Conservation (phyloP, 2,797 vertebrate species). For the Notolepis coatsorum region DNA sequence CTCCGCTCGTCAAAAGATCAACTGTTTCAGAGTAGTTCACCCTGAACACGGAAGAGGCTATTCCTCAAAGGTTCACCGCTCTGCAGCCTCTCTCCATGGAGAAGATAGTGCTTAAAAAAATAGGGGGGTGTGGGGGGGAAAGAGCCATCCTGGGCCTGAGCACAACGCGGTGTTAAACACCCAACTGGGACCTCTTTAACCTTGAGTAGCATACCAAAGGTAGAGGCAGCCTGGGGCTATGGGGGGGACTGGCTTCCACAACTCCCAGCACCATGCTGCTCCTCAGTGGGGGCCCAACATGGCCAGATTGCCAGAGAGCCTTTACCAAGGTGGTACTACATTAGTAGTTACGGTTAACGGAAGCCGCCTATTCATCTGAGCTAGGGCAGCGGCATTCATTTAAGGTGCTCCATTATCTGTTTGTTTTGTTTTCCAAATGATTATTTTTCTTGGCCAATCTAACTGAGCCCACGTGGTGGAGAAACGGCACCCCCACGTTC, state of each 20-base stretch:
- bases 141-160: slow-evolving; percentile 44
- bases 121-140: too few relatives aligned
- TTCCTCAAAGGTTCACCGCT: slow-evolving; percentile 31
- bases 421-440: slow-evolving; percentile 54
- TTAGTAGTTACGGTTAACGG: slow-evolving; percentile 21
- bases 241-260: slow-evolving; percentile 66
- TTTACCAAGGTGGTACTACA: slow-evolving; percentile 51
- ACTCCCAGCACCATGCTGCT: slow-evolving; percentile 75
- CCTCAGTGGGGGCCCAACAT: slow-evolving; percentile 74
- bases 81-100: slow-evolving; percentile 20
- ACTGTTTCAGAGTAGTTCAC: slow-evolving; percentile 17
- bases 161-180: slow-evolving; percentile 65
- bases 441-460: slow-evolving; percentile 37
- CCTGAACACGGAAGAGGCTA: slow-evolving; percentile 6
- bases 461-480: slow-evolving; percentile 7
- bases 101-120: slow-evolving; percentile 45
- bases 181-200: slow-evolving; percentile 80
- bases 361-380: slow-evolving; percentile 57
- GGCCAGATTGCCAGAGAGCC: slow-evolving; percentile 73
- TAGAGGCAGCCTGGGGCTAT: slow-evolving; percentile 76
- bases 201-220: slow-evolving; percentile 80
- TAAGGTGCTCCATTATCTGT: slow-evolving; percentile 55
- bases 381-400: slow-evolving; percentile 38
- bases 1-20: slow-evolving; percentile 28
- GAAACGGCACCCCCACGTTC: slow-evolving; percentile 18